Percentiles rank a stretch among this genome's conserved stretches.
Conservation (phyloP, 2,888 invertebrate species). For the Carabus problematicus region DNA sequence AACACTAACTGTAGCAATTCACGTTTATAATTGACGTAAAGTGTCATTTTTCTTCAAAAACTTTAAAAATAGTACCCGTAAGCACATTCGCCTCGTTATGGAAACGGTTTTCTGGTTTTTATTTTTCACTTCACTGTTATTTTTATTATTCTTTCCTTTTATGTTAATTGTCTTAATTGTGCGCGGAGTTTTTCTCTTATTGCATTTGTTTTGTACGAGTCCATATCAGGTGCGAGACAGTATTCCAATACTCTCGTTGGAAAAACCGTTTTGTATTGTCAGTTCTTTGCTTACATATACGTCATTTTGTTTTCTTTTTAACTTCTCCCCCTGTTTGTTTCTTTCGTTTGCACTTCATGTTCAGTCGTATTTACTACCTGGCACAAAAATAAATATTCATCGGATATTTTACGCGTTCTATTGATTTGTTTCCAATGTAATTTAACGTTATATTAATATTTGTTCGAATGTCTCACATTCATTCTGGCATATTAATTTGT, state of each 20-base stretch:
- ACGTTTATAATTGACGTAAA: constrained; percentile 28
- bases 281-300: constrained; percentile 16
- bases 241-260: constrained; percentile 5
- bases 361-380: constrained; percentile 20
- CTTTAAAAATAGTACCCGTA: background rate
- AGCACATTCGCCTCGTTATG: background rate
- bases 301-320: constrained; percentile 20
- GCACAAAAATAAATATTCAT: background rate
- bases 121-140: background rate
- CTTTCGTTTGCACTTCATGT: background rate
- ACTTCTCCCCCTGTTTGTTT: constrained; percentile 13
- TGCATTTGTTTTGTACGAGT: background rate
- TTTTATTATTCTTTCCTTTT: constrained; percentile 37
- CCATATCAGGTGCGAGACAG: constrained; percentile 21
- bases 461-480: no score
- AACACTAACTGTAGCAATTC: constrained; percentile 19
- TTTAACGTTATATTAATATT: no score
- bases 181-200: constrained; percentile 19
- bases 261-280: constrained; percentile 25
- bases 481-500: no score
- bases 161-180: constrained; percentile 37
- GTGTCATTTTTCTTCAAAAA: constrained; percentile 10
- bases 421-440: constrained; percentile 2
- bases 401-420: constrained; percentile 3
- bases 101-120: background rate